These are phyloP conservation scores for Oreochromis grahami DNA, from an alignment of 2,797 vertebrate genomes.

Conservation along the genomic window DNA sequence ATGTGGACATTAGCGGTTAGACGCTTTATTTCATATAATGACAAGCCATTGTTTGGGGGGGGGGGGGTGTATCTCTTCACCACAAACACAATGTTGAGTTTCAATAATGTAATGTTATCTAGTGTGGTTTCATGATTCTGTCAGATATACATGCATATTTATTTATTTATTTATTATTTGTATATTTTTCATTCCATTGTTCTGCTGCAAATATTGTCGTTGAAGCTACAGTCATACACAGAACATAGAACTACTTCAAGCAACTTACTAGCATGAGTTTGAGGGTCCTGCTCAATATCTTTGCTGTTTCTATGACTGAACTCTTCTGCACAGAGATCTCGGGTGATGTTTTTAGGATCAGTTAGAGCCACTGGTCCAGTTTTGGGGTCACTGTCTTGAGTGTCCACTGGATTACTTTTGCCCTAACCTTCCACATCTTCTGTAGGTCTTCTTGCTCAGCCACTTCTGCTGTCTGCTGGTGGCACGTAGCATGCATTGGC, in stretches of 20 bases:
- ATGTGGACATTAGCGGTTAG: constrained; percentile 13
- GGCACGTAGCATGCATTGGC: not conserved
- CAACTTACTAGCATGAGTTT: not conserved
- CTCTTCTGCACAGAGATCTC: not conserved
- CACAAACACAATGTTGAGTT: not conserved
- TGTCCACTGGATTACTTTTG: accelerated
- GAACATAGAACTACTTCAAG: not conserved
- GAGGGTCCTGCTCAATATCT: not conserved
- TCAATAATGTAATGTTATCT: not conserved
- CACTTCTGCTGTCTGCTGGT: not conserved
- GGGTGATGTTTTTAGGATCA: not conserved
- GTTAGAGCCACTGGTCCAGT: accelerated
- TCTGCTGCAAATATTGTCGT: not conserved
- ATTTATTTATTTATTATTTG: not conserved
- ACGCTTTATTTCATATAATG: not conserved
- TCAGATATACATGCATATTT: not conserved
- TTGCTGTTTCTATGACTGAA: not conserved
- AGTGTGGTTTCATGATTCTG: not conserved
- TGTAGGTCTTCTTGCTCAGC: not conserved
- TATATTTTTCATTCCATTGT: not conserved
- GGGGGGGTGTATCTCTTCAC: accelerated
- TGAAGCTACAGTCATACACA: not conserved
- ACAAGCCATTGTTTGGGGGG: not conserved
- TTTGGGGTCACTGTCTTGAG: not conserved
- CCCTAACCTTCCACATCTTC: not conserved